Evolutionary conservation across 2,797 vertebrate species (phyloP), one percentile per base, ranked within the genome.

Genomic region (Hippocampus kuda): DNA sequence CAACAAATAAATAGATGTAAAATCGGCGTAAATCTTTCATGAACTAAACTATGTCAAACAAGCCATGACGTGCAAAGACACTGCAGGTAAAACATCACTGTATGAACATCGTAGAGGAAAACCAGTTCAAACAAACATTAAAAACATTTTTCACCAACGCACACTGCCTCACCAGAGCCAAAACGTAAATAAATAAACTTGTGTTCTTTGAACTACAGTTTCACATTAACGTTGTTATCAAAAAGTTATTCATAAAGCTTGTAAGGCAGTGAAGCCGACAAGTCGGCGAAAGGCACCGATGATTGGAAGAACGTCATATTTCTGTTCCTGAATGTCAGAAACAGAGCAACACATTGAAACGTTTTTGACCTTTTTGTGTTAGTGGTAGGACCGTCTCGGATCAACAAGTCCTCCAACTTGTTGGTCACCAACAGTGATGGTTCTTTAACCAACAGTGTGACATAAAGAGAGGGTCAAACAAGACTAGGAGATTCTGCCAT

Each of bases 261-360:
- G 57, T 78, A 76, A 85, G 77, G 82, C 84, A 82, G 81, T 41
- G 30, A 65, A 62, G 75, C 71, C 76, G 70, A 16, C 51, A 10
- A 63, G 11, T 56, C 42, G 53, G 70, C 75, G 79, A 73, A 87
- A 87, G 89, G 84, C 87, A 90, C 83, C 74, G n/a, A 72, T 1
- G 66, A 79, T 72, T 64, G 69, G 76, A 73, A 70, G 46, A 2
- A 41, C 57, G 68, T 57, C 62, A 66, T 54, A 62, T 15, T 68
- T 79, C 60, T 72, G 75, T 77, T 88, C 79, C 86, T 86, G 85
- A 89, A 87, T 86, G 83, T 89, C 88, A 90, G 87, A 80, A 88
- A 82, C 83, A 69, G 18, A 81, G 75, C 66, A 54, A 51, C 48
- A 7, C 10, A 65, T 57, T 57, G 11, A 34, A 75, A 65, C 61